phyloP scores from a whole-genome alignment of 2,888 invertebrate genomes.

The Callinectes sapidus region DNA sequence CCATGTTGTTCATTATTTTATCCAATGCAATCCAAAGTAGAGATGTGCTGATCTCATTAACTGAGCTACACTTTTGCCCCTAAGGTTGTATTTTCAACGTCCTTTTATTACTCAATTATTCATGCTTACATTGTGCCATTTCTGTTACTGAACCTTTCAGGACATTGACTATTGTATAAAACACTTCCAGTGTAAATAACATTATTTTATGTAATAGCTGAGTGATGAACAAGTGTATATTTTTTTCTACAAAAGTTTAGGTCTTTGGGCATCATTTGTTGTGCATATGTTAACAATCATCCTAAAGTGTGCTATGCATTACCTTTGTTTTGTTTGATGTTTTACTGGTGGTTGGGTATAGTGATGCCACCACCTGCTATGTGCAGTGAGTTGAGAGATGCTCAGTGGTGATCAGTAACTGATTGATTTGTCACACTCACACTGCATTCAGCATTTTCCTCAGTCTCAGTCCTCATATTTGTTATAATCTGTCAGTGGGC shows the following conservation, averaged over 20 bases:
- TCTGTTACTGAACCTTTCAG: neutral
- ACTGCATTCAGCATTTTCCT: too few relatives aligned
- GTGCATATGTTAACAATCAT: neutral
- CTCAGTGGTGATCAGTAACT: neutral
- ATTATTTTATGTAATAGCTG: neutral
- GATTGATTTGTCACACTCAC: neutral
- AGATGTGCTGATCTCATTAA: too few relatives aligned
- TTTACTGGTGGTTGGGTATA: neutral
- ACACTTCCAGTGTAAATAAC: neutral
- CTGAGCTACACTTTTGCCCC: neutral
- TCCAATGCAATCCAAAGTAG: too few relatives aligned
- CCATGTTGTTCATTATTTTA: neutral
- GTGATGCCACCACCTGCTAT: neutral
- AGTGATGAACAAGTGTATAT: neutral
- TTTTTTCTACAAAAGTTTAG: neutral
- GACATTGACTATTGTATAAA: neutral
- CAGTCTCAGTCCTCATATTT: too few relatives aligned
- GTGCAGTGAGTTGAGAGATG: neutral
- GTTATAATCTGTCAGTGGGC: too few relatives aligned
- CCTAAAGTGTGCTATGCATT: neutral
- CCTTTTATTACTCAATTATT: neutral
- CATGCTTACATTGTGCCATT: neutral
- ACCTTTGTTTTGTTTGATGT: conserved; percentile 9
- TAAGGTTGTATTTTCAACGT: neutral
- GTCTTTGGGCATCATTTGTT: neutral